Conservation (phyloP, 2,888 invertebrate species). For the Luperina nickerlii region DNA sequence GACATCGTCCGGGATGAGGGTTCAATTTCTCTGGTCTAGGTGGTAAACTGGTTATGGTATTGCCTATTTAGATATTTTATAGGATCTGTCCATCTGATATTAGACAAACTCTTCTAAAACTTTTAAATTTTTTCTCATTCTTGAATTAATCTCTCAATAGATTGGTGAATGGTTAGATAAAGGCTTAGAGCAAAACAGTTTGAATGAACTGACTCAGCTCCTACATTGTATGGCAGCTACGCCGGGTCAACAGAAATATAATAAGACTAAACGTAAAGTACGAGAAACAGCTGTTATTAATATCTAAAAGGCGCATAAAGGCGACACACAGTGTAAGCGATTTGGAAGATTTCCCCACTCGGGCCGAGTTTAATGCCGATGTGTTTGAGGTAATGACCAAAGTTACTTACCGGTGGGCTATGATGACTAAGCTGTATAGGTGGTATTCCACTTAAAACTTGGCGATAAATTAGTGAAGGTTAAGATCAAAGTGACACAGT, state of each 20-base stretch:
- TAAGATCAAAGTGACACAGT: constrained; percentile 6
- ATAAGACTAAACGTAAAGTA: constrained; percentile 42
- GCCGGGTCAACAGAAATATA: constrained; percentile 20
- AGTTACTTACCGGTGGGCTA: constrained; percentile 57
- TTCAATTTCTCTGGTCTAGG: not conserved
- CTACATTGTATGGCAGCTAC: not conserved
- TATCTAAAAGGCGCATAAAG: constrained; percentile 46
- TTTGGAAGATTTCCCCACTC: constrained; percentile 50
- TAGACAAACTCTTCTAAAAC: not conserved
- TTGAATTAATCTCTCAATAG: not conserved
- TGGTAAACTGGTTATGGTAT: not conserved
- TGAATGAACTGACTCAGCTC: not conserved
- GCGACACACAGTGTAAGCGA: constrained; percentile 38
- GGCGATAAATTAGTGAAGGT: constrained; percentile 26
- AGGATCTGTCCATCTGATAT: not conserved
- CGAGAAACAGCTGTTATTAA: constrained; percentile 44
- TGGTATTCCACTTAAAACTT: constrained; percentile 48
- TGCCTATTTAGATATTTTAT: no score
- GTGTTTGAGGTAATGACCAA: constrained; percentile 58
- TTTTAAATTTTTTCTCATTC: not conserved
- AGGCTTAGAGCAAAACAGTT: not conserved
- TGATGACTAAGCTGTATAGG: constrained; percentile 25
- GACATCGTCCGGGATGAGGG: no score
- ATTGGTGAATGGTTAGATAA: not conserved
- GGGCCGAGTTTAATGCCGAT: constrained; percentile 48